Percentiles rank a stretch among this genome's conserved stretches.
phyloP scores from a whole-genome alignment of 2,797 vertebrate species.

The Anniella stebbinsi region DNA sequence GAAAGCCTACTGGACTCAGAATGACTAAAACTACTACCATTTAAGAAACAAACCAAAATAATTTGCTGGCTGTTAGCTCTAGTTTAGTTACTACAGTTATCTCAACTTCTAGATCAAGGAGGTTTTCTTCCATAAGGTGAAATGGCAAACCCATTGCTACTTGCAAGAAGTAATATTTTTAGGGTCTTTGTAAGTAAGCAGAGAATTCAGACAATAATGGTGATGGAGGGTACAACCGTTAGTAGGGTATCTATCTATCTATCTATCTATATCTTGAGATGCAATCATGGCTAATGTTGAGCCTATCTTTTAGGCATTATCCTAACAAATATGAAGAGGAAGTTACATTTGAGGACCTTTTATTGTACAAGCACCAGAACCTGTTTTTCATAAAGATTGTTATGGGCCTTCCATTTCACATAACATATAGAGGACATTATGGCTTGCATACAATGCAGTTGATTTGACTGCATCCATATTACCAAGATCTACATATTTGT shows the following conservation, averaged over 20 bases:
- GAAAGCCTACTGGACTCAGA: neutral
- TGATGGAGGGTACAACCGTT: too few relatives aligned
- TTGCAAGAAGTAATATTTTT: neutral
- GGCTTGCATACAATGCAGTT: neutral
- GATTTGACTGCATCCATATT: conserved; percentile 18
- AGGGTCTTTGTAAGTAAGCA: neutral
- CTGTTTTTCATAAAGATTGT: conserved; percentile 21
- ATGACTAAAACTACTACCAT: neutral
- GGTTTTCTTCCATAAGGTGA: neutral
- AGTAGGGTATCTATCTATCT: too few relatives aligned
- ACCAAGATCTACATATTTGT: neutral
- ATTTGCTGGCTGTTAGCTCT: conserved; percentile 11
- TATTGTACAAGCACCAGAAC: neutral
- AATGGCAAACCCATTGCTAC: neutral
- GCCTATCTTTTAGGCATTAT: conserved; percentile 30
- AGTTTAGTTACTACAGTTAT: neutral
- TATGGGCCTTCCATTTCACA: conserved; percentile 19
- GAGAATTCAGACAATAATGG: neutral
- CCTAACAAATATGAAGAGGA: conserved; percentile 33
- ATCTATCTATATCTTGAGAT: too few relatives aligned
- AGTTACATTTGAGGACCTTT: conserved; percentile 38
- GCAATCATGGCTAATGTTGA: neutral
- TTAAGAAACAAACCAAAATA: conserved; percentile 5
- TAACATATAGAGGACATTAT: neutral
- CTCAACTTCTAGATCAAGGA: conserved; percentile 8